Conservation (phyloP, 2,888 invertebrate genomes). For the Parasteatoda lunata region DNA sequence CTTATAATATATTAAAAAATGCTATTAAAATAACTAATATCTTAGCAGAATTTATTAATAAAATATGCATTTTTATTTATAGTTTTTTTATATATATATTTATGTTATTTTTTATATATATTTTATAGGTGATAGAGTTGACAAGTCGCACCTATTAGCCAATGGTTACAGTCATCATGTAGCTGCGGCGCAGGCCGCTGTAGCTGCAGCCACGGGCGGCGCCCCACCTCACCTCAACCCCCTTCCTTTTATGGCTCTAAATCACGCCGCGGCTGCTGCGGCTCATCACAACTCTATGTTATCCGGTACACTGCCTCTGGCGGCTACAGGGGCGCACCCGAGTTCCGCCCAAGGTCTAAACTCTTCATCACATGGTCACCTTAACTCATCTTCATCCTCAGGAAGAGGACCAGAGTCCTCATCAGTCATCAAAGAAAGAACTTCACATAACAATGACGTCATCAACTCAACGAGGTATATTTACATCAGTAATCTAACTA, state of each 20-base stretch:
- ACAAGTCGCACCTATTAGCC: conserved; percentile 91
- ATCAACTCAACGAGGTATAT: conserved; percentile 83
- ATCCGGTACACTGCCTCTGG: conserved; percentile 83
- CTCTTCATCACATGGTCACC: conserved; percentile 25
- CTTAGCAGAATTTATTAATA: no score
- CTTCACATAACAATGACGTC: conserved; percentile 86
- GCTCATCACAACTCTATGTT: conserved; percentile 79
- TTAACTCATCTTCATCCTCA: conserved; percentile 34
- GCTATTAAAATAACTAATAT: no score
- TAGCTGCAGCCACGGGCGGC: conserved; percentile 53
- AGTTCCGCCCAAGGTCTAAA: background rate
- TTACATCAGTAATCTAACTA: background rate
- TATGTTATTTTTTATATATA: background rate
- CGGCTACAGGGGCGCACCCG: conserved; percentile 81
- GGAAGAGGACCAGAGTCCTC: conserved; percentile 57
- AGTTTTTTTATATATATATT: background rate
- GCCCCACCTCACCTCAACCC: conserved; percentile 90
- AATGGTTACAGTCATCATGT: conserved; percentile 91
- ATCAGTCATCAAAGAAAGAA: conserved; percentile 85
- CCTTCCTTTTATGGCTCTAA: conserved; percentile 95
- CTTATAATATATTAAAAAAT: no score
- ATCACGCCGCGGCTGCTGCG: conserved; percentile 80
- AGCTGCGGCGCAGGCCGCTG: conserved; percentile 66
- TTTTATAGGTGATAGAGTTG: conserved; percentile 75
- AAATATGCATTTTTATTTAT: background rate